Percentiles rank a stretch among this genome's conserved stretches.
These are phyloP conservation scores for Mycteria americana DNA, from an alignment of 2,797 vertebrate species.

Conservation along the genomic window DNA sequence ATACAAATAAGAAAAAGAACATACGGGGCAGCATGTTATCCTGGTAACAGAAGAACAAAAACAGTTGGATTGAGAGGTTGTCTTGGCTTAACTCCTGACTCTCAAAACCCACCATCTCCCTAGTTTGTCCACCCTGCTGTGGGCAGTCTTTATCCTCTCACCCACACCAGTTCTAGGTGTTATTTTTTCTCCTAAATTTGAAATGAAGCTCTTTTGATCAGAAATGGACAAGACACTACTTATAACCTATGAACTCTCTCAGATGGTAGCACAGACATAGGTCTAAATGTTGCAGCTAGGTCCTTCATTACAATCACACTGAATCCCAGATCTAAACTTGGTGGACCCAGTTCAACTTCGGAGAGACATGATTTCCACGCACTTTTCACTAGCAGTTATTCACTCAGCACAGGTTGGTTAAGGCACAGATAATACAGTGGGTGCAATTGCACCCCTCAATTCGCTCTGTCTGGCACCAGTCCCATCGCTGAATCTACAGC, in stretches of 20 bases:
- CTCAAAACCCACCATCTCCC: neutral
- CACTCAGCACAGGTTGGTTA: neutral
- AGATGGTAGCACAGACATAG: neutral
- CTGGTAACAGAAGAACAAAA: constrained; percentile 28
- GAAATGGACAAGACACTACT: neutral
- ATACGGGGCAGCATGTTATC: neutral
- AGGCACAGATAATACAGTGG: neutral
- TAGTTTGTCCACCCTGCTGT: neutral
- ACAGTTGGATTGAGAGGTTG: neutral
- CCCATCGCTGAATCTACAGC: neutral
- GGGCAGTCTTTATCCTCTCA: neutral
- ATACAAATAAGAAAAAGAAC: constrained; percentile 34
- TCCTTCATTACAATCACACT: neutral
- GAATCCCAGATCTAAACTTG: neutral
- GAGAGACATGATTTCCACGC: neutral
- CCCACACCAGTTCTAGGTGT: neutral
- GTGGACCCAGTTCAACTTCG: neutral
- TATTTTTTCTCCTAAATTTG: neutral
- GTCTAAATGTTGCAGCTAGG: neutral
- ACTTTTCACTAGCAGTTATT: neutral
- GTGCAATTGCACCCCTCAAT: neutral
- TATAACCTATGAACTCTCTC: neutral
- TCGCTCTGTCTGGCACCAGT: neutral
- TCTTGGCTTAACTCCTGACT: neutral
- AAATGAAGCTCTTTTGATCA: neutral